Base-by-base conservation (phyloP, 1,140 invertebrate genomes). In the Dendroctonus valens region DNA sequence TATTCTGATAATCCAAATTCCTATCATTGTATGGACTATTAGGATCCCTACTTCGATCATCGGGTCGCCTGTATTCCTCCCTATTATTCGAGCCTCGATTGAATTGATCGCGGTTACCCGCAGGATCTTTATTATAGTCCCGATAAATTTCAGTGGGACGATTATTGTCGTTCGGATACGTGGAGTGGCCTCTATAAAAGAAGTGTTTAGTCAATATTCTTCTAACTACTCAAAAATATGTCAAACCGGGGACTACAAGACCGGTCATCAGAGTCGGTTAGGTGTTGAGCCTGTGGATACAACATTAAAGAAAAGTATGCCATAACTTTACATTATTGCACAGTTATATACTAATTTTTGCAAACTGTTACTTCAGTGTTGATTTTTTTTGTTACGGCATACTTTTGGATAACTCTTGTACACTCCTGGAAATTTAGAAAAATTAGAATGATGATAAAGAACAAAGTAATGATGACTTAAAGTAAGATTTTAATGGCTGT, bases 161-260 rank as follows among this genome's bases (percentile, higher is more conserved):
- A 26, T 37, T 41, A 40, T 61, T 39, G 26, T 61, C 59, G 42
- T 41, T 48, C 26, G 53, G 52, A 38, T 65, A 38, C 52, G 62
- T 55, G 44, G 62, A 42, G 42, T 57, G 14, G 39, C 52, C 64
- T 59, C 64, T 65, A 59, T 65, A 65, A 64, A 49, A 64, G 53
- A 65, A 65, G 44, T 54, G 39, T 38, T 44, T 49, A 41, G 55
- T 65, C 48, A 55, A 52, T 54, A 39, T 11, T n/a, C n/a, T 50
- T 57, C 62, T 65, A 65, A 65, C 62, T 65, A 65, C 62, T 57
- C 50, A 49, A 42, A 39, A n/a, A 39, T 57, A n/a, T 46, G 62
- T 42, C n/a, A 44, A 65, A 65, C 64, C 57, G 55, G 64, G 64
- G 64, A 65, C 64, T 65, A 65, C 64, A 65, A 65, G 14, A 57